Evolutionary conservation across 2,797 vertebrate species (phyloP).

Genomic region (Bucorvus abyssinicus): DNA sequence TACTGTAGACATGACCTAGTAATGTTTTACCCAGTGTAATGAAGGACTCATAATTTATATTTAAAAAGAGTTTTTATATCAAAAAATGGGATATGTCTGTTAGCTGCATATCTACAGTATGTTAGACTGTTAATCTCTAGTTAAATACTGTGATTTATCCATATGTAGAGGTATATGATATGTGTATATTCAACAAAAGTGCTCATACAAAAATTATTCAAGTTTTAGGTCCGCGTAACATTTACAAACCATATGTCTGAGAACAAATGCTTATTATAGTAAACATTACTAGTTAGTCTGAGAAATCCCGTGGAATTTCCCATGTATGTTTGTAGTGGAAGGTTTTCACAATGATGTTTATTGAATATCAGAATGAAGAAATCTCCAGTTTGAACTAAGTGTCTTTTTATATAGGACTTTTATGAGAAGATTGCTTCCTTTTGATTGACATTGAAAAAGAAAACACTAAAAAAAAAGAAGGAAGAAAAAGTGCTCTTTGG

Average conservation of each 20-base stretch:
- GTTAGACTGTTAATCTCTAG: background rate
- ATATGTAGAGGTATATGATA: background rate
- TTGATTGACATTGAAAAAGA: background rate
- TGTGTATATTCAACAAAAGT: background rate
- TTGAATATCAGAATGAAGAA: background rate
- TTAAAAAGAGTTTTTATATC: background rate
- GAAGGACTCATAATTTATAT: background rate
- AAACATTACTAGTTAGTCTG: background rate
- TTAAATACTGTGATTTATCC: background rate
- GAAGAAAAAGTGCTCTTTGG: background rate
- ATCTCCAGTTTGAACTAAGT: background rate
- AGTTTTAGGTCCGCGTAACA: background rate
- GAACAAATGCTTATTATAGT: background rate
- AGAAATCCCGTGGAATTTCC: background rate
- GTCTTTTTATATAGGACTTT: background rate
- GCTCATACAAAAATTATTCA: background rate
- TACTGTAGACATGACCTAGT: background rate
- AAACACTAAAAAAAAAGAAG: background rate
- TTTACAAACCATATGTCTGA: background rate
- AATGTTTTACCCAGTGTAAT: background rate
- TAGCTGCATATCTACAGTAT: background rate
- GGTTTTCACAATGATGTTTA: background rate
- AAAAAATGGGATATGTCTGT: background rate
- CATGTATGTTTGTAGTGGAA: background rate
- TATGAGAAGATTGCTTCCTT: background rate